phyloP scores from a whole-genome alignment of 2,113 vertebrate genomes.

The Channa maculata region DNA sequence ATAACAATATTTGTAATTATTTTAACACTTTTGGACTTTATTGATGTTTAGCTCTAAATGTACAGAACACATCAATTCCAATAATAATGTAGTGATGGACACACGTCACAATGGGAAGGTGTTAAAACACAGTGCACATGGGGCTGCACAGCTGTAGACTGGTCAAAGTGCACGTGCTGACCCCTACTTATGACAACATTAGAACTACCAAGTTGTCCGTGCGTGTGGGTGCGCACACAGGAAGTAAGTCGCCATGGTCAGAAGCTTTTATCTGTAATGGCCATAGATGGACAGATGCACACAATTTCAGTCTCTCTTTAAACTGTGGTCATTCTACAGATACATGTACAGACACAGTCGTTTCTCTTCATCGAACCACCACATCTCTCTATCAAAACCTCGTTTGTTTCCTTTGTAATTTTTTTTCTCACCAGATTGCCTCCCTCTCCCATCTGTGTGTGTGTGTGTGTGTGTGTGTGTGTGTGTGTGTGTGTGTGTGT shows the following conservation, averaged over 20 bases:
- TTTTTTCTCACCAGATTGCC: constrained; percentile 70
- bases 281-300: constrained; percentile 12
- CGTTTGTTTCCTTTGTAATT: constrained; percentile 47
- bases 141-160: too few species aligned
- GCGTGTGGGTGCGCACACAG: constrained; percentile 11
- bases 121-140: too few species aligned
- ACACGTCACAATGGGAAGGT: too few species aligned
- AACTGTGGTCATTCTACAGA: background rate
- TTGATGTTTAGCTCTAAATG: too few species aligned
- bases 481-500: constrained; percentile 26
- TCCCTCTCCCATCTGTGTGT: constrained; percentile 64
- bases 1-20: too few species aligned
- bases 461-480: constrained; percentile 39
- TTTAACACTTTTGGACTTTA: too few species aligned
- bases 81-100: too few species aligned
- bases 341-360: background rate
- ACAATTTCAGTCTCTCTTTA: background rate
- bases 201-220: background rate
- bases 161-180: too few species aligned
- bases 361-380: constrained; percentile 21
- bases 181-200: too few species aligned
- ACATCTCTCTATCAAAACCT: constrained; percentile 35
- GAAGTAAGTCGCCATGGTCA: background rate
- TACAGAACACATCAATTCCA: too few species aligned
- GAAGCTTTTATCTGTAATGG: constrained; percentile 1